Evolutionary conservation across 1,140 invertebrate genomes (phyloP).

Genomic region (Stegodyphus mimosarum): DNA sequence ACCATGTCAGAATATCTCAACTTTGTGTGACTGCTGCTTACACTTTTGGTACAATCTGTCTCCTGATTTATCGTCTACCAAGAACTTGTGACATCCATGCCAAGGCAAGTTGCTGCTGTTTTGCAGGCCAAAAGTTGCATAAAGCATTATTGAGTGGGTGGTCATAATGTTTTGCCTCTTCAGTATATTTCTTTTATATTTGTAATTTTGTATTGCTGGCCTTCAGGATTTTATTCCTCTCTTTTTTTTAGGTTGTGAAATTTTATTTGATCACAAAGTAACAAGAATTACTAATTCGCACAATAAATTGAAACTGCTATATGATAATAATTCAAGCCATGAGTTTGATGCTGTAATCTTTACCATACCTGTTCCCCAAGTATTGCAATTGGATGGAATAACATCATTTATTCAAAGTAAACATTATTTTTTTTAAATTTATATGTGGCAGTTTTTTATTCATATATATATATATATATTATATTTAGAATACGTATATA

Average conservation of each 20-base stretch:
- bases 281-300: constrained; percentile 9
- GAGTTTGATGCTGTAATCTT: constrained; percentile 50
- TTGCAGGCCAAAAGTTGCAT: too few species aligned
- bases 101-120: too few species aligned
- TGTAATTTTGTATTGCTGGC: background rate
- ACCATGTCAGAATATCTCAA: background rate
- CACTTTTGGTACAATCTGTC: too few species aligned
- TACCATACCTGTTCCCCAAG: constrained; percentile 48
- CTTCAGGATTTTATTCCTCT: background rate
- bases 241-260: constrained; percentile 29
- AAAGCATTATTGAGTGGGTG: too few species aligned
- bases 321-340: constrained; percentile 35
- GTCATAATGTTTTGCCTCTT: too few species aligned
- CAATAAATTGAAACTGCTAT: constrained; percentile 20
- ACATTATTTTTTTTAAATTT: background rate
- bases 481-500: too few species aligned
- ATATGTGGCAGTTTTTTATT: too few species aligned
- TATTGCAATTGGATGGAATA: constrained; percentile 39
- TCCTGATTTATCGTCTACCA: background rate
- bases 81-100: background rate
- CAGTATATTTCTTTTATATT: background rate
- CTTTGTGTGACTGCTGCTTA: background rate
- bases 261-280: constrained; percentile 37
- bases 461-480: too few species aligned
- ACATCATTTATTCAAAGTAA: constrained; percentile 12